Percentiles rank a stretch among this genome's conserved stretches.
phyloP scores from a whole-genome alignment of 1,140 invertebrate genomes.

The Brachionus paranguensis region DNA sequence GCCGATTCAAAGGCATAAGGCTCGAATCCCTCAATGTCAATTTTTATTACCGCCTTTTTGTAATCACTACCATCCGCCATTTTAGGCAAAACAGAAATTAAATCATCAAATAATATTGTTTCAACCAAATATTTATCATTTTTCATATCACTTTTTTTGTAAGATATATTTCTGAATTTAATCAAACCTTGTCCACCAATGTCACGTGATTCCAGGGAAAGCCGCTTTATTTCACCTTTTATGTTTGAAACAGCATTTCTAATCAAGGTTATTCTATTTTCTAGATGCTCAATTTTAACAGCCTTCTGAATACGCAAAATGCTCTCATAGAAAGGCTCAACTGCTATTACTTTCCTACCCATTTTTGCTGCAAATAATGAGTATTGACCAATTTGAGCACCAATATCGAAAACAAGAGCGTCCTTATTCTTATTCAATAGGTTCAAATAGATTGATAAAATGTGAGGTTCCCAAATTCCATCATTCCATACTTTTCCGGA shows the following conservation, averaged over 20 bases:
- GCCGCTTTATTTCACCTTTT: background rate
- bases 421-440: background rate
- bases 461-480: background rate
- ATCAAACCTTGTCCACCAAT: background rate
- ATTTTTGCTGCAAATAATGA: background rate
- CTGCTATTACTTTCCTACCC: background rate
- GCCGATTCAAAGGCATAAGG: background rate
- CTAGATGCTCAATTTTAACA: background rate
- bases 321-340: slow-evolving; percentile 2
- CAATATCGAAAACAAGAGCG: background rate
- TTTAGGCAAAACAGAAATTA: background rate
- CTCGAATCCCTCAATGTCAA: slow-evolving; percentile 16
- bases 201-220: background rate
- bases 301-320: background rate
- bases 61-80: background rate
- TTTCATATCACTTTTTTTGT: background rate
- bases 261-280: background rate
- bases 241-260: background rate
- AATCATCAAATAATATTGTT: slow-evolving; percentile 16
- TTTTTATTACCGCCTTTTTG: background rate
- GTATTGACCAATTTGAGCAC: background rate
- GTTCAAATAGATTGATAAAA: background rate
- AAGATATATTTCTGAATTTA: background rate
- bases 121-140: slow-evolving; percentile 1
- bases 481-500: background rate